Evolutionary conservation across 2,113 vertebrate genomes (phyloP).

Genomic region (Eurystomus gularis): DNA sequence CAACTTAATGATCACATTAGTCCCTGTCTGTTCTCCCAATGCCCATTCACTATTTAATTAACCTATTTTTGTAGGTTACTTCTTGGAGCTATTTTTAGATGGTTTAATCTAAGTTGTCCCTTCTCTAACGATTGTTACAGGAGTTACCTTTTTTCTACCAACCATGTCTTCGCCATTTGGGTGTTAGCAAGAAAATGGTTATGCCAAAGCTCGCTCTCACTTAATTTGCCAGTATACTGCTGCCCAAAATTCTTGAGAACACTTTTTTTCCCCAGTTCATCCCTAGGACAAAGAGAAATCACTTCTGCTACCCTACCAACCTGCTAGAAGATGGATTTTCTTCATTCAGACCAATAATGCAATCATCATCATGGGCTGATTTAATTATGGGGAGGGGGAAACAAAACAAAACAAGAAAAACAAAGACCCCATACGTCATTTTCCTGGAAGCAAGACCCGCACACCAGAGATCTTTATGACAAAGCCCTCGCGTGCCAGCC

Average conservation of each 20-base stretch:
- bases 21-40: conserved; percentile 60
- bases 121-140: conserved; percentile 9
- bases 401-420: neutral
- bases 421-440: neutral
- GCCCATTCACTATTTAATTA: conserved; percentile 59
- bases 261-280: neutral
- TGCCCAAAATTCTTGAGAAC: neutral
- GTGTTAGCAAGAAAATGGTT: neutral
- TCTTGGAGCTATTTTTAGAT: conserved; percentile 40
- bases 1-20: conserved; percentile 66
- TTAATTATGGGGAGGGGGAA: neutral
- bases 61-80: conserved; percentile 70
- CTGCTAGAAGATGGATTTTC: neutral
- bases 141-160: conserved; percentile 3
- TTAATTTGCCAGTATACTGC: neutral
- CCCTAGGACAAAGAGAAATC: neutral
- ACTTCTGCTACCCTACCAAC: neutral
- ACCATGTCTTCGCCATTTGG: neutral
- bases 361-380: neutral
- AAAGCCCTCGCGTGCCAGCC: neutral
- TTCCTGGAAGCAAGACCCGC: conserved; percentile 8
- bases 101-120: conserved; percentile 43
- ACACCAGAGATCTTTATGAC: neutral
- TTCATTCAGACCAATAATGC: neutral
- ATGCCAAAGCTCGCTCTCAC: neutral